A percentile compares a stretch with the other conserved stretches of the same genome.
These are phyloP conservation scores for Palythoa heliodiscus DNA, from an alignment of 92 coral and sea anemone species.

Conservation along the genomic window DNA sequence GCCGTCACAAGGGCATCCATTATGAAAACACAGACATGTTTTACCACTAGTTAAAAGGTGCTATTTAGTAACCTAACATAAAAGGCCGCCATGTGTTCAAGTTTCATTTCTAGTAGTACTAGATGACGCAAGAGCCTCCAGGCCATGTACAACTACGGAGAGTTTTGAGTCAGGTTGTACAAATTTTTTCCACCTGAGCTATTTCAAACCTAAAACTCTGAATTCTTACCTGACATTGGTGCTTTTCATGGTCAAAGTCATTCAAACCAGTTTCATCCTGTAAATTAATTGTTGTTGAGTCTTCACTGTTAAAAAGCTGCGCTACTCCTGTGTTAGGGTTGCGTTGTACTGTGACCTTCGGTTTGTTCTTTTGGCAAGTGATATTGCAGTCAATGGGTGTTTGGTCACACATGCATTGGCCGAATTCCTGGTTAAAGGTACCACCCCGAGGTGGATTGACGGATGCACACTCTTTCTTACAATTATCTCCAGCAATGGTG, in stretches of 20 bases:
- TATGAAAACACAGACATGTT: too few relatives aligned
- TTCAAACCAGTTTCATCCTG: constrained; percentile 59
- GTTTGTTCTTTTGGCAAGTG: constrained; percentile 54
- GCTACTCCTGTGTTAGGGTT: constrained; percentile 35
- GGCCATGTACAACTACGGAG: too few relatives aligned
- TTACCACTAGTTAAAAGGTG: too few relatives aligned
- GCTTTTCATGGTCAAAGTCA: constrained; percentile 43
- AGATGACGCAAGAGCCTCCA: too few relatives aligned
- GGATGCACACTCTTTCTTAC: constrained; percentile 23
- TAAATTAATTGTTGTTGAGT: constrained; percentile 6
- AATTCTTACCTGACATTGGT: constrained; percentile 31
- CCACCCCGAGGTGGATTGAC: constrained; percentile 33
- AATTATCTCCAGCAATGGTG: constrained; percentile 13
- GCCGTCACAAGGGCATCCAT: too few relatives aligned
- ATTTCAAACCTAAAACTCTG: too few relatives aligned
- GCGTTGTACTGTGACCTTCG: constrained; percentile 48
- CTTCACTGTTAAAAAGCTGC: neutral
- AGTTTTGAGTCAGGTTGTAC: too few relatives aligned
- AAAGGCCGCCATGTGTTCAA: too few relatives aligned
- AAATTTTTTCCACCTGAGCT: too few relatives aligned
- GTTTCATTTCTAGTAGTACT: too few relatives aligned
- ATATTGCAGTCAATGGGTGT: constrained; percentile 60
- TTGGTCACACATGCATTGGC: constrained; percentile 67
- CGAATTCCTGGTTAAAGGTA: constrained; percentile 51
- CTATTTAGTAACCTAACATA: too few relatives aligned